A percentile compares a stretch with the other conserved stretches of the same genome.
These are phyloP conservation scores for Anniella stebbinsi DNA, from an alignment of 2,797 vertebrate species.

Conservation along the genomic window DNA sequence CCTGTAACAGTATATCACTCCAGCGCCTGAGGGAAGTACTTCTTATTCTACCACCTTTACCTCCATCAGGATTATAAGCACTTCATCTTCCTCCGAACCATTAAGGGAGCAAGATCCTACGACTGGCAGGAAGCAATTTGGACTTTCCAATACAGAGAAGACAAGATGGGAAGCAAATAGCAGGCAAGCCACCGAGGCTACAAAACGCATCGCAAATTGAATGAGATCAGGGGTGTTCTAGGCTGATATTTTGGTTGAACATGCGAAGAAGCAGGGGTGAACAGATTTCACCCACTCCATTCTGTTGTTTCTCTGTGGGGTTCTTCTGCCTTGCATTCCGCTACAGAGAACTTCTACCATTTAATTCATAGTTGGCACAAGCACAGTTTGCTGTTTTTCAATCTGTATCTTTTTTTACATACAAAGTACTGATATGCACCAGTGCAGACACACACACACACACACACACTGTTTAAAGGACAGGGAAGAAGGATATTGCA, in stretches of 20 bases:
- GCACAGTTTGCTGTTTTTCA: background rate
- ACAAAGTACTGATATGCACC: background rate
- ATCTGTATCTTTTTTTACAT: background rate
- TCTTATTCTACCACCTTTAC: slow-evolving; percentile 70
- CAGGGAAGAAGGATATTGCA: background rate
- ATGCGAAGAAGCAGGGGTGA: background rate
- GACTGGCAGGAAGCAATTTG: slow-evolving; percentile 76
- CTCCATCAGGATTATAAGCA: slow-evolving; percentile 69
- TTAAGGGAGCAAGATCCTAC: slow-evolving; percentile 70
- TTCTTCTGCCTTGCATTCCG: background rate
- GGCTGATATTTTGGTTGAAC: background rate
- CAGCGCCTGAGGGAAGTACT: slow-evolving; percentile 64
- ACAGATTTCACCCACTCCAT: no score
- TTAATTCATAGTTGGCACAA: background rate
- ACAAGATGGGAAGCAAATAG: slow-evolving; percentile 43
- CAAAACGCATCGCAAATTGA: slow-evolving; percentile 29
- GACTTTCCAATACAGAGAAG: slow-evolving; percentile 53
- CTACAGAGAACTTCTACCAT: background rate
- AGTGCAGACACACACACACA: rapidly evolving
- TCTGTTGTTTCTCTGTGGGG: background rate
- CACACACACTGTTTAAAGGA: background rate
- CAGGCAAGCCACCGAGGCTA: slow-evolving; percentile 38
- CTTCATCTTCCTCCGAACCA: slow-evolving; percentile 73
- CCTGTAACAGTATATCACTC: slow-evolving; percentile 64
- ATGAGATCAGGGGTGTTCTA: slow-evolving; percentile 48